Evolutionary conservation across 2,113 vertebrate genomes (phyloP), one percentile per base, ranked within the genome.

Genomic region (Cariama cristata): DNA sequence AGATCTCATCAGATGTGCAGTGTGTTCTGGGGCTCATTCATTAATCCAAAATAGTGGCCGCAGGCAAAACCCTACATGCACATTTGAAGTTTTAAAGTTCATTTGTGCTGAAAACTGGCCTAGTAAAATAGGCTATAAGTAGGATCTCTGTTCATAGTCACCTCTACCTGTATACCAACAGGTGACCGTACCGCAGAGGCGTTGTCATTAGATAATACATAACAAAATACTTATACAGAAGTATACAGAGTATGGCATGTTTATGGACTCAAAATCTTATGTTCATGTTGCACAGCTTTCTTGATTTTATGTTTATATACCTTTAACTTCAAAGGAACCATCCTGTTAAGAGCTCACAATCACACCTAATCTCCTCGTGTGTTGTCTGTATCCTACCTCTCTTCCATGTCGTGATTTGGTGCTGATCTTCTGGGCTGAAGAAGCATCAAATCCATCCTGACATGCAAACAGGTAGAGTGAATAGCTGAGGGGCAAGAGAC

Each of bases 31-130:
- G 50, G 38, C 20, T 96, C 74, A 79, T 95, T 91, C 86, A 87
- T 97, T 87, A 95, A 93, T 79, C 69, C 86, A 45, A 92, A 92
- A 63, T 88, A 92, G 86, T 89, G 83, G 14, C 52, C 68, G 56
- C 58, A 56, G 45, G 56, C 56, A 89, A 92, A 92, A 89, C 68
- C 72, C 68, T 95, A 9, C 28, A 27, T 59, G 40, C 18, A 67
- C 0, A 1, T 64, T 92, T 64, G 40, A 75, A 52, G 38, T 74
- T 90, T 74, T 63, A 35, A 74, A 86, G 50, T 89, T 59, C 30
- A 86, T 4, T 44, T 95, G 14, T 95, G 69, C 75, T 87, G 72
- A 84, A 92, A 92, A 90, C 17, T 79, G 56, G 9, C 40, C 30
- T 49, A 42, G 50, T 59, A 49, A 77, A 85, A 63, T 17, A 32